Evolutionary conservation across 1,140 invertebrate species (phyloP), one percentile per base, ranked within the genome.

Genomic region (Laupala kohalensis): DNA sequence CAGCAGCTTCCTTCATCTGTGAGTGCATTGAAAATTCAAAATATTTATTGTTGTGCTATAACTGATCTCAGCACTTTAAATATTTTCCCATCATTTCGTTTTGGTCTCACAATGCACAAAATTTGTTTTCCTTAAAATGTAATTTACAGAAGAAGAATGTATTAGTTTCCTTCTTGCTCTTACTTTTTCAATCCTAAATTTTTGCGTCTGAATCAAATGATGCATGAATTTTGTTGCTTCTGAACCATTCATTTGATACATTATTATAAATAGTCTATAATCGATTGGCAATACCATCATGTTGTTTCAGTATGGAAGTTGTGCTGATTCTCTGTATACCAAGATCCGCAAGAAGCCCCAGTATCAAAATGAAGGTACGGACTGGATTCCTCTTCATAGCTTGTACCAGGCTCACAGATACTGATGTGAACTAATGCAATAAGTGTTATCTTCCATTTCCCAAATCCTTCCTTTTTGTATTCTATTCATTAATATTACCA

Each of bases 391-490:
- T 13, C 71, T 72, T 24, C 71, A 72, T 26, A 72, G 71, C 65
- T 68, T 72, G 71, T 72, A 72, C 71, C 71, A 72, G 37, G 71
- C 64, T 26, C 71, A 68, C 64, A 29, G 71, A 68, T 72, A 72
- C 65, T 72, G 66, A 72, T 64, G 25, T 23, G 19, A 24, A 37
- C 27, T 69, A 19, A 24, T 37, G 68, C 28, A 24, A 26, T 29
- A 30, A 29, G 12, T 37, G 28, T 69, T 19, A 24, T 23, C 19
- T 24, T 37, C 68, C 24, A 25, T 28, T 53, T 37, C 28, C 28
- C 68, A 23, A 19, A 23, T 69, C 27, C 24, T 30, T 69, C 28
- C 27, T 37, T 19, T 69, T 65, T 62, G 37, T 62, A n/a, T 53
- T 53, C 37, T 53, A 19, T 53, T 13, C 19, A 19, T 53, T 13